Percentiles rank a stretch among this genome's conserved stretches.
phyloP scores from a whole-genome alignment of 37 sponge, comb jelly and placozoan species.

The Aphrocallistes beatrix region DNA sequence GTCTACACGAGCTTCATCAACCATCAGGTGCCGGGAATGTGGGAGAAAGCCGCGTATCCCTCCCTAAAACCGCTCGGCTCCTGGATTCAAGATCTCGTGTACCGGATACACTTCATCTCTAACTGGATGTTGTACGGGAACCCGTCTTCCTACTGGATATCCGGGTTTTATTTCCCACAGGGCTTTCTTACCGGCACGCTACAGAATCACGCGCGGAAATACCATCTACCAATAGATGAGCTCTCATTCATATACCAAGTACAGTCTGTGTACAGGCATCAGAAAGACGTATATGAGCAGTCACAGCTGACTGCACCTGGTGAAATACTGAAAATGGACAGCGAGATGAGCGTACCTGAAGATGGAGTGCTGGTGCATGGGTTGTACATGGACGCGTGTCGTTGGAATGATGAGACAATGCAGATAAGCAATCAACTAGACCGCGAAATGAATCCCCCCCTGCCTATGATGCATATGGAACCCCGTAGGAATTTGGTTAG shows the following conservation, averaged over 20 bases:
- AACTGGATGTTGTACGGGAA: slow-evolving; percentile 78
- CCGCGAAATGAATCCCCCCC: slow-evolving; percentile 84
- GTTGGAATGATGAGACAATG: slow-evolving; percentile 80
- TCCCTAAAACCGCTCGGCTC: slow-evolving; percentile 90
- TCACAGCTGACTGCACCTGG: not conserved
- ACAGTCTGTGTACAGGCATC: slow-evolving; percentile 45
- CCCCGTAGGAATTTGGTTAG: slow-evolving; percentile 49
- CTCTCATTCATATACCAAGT: slow-evolving; percentile 70
- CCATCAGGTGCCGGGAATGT: slow-evolving; percentile 77
- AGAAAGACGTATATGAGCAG: slow-evolving; percentile 66
- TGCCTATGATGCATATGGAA: slow-evolving; percentile 82
- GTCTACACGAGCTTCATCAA: slow-evolving; percentile 85
- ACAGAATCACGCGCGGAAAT: slow-evolving; percentile 95
- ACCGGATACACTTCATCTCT: slow-evolving; percentile 84
- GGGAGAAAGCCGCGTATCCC: slow-evolving; percentile 95
- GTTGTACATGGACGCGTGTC: slow-evolving; percentile 80
- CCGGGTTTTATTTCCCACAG: slow-evolving; percentile 99
- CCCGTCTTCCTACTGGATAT: slow-evolving; percentile 91
- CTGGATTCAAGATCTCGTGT: slow-evolving; percentile 90
- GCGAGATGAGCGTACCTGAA: slow-evolving; percentile 39
- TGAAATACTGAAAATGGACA: slow-evolving; percentile 28
- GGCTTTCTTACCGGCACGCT: slow-evolving; percentile 96
- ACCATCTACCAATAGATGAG: slow-evolving; percentile 89
- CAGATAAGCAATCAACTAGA: slow-evolving; percentile 49
- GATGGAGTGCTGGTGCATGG: slow-evolving; percentile 94